phyloP scores from a whole-genome alignment of 2,797 vertebrate species.

The Cyprinella venusta region DNA sequence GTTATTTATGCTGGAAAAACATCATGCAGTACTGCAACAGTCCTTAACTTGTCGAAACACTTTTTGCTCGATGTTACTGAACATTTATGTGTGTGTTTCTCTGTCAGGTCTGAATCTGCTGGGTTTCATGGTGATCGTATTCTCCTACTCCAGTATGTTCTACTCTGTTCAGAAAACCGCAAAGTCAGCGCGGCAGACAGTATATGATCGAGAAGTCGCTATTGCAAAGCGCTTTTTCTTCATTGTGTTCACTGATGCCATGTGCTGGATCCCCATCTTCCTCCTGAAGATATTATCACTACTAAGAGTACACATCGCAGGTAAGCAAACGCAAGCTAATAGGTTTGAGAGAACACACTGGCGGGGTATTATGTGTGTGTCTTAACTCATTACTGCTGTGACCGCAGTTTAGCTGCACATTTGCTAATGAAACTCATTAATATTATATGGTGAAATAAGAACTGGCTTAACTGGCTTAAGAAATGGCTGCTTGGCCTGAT shows the following conservation, averaged over 20 bases:
- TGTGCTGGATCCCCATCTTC: constrained; percentile 76
- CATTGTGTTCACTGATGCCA: constrained; percentile 68
- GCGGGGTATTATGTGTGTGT: background rate
- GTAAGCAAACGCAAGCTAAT: constrained; percentile 51
- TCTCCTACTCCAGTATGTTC: constrained; percentile 72
- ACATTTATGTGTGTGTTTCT: constrained; percentile 20
- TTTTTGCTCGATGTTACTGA: background rate
- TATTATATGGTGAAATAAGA: constrained; percentile 8
- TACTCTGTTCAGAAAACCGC: constrained; percentile 67
- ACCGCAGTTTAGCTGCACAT: background rate
- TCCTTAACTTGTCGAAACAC: background rate
- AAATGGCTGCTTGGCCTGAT: background rate
- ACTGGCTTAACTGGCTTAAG: too few species aligned
- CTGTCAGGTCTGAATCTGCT: constrained; percentile 70
- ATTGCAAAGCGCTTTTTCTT: constrained; percentile 71
- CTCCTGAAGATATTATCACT: constrained; percentile 71
- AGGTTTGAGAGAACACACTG: background rate
- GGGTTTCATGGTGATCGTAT: constrained; percentile 70
- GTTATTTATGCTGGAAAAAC: background rate
- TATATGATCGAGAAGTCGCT: constrained; percentile 66
- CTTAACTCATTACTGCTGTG: constrained; percentile 3
- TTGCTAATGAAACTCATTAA: constrained; percentile 19
- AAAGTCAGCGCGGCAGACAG: constrained; percentile 22
- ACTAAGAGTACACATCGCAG: constrained; percentile 71
- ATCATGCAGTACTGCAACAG: background rate